A percentile compares a stretch with the other conserved stretches of the same genome.
phyloP scores from a whole-genome alignment of 1,140 invertebrate genomes.

The Bombus waltoni region DNA sequence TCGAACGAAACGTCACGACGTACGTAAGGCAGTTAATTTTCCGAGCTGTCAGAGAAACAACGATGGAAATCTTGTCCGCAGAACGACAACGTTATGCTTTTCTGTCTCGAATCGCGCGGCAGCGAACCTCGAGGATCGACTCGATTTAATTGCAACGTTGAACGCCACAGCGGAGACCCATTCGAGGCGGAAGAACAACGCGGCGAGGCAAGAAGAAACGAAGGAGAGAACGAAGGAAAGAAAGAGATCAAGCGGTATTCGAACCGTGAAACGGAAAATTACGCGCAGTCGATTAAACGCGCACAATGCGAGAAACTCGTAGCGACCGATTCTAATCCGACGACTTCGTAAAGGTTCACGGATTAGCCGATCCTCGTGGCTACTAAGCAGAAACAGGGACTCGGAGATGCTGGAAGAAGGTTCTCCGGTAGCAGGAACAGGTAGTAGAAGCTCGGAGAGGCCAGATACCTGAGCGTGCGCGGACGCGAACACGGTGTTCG shows the following conservation, averaged over 20 bases:
- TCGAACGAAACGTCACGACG: constrained; percentile 5
- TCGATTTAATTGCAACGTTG: constrained; percentile 16
- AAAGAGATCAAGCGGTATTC: not conserved
- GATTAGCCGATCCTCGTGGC: constrained; percentile 29
- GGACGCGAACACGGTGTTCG: not conserved
- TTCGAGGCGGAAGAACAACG: not conserved
- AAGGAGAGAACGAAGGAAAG: not conserved
- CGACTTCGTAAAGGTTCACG: constrained; percentile 20
- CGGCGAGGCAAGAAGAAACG: no score
- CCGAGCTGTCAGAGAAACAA: not conserved
- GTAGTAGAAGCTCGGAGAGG: constrained; percentile 51
- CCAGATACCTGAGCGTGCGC: constrained; percentile 42
- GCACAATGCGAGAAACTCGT: constrained; percentile 61
- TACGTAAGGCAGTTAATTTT: not conserved
- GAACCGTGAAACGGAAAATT: constrained; percentile 60
- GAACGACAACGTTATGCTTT: not conserved
- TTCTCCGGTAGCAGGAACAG: constrained; percentile 54
- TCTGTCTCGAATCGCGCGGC: no score
- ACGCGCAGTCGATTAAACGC: constrained; percentile 60
- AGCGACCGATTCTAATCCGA: constrained; percentile 58
- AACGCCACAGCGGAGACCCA: no score
- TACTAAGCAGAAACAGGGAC: not conserved
- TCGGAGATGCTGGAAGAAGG: not conserved
- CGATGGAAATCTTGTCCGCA: no score
- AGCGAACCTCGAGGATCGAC: not conserved